Evolutionary conservation across 2,888 invertebrate species (phyloP), one percentile per base, ranked within the genome.

Genomic region (Lumbricus terrestris): DNA sequence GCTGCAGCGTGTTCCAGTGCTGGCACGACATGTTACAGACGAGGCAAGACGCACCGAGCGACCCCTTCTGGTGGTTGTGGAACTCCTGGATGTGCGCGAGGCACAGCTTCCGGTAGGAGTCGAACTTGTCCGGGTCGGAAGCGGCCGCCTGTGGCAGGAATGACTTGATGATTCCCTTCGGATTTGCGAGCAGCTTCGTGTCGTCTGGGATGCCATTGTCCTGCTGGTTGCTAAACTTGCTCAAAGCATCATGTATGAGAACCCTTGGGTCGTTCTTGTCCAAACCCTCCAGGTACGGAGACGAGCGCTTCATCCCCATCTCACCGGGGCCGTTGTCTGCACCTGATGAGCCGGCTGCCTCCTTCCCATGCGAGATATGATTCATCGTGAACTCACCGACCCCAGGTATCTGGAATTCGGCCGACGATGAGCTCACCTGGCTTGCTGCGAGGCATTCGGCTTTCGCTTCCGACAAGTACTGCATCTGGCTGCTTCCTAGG

Each of bases 1-100:
- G 91, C 88, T 91, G 91, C 38, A 91, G 89, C 23, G 90, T 90
- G 90, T 90, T 90, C 91, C 91, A 91, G 89, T 91, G 91, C n/a
- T 89, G 90, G 83, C 89, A 91, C 29, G 90, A 37, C 34, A 88
- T 88, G 89, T 91, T 91, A 82, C 91, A 91, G 69, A 91, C 90
- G 38, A 90, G 90, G 85, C 91, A 91, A 35, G 88, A 85, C 37
- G 90, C 90, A 34, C 90, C 88, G 33, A 82, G 42, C 33, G 88
- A 85, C 34, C 91, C 91, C 82, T 90, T 91, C 37, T 88, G 82
- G 89, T 89, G 90, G 37, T 90, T 91, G 37, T 91, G 90, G 82
- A 90, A 91, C 88, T 91, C 91, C 40, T 91, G 89, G 34, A 90
- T 85, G 88, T 91, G 91, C 54, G 90, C 90, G 34, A 90, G 47